Conservation (phyloP, 2,797 vertebrate species). For the Lateolabrax maculatus region DNA sequence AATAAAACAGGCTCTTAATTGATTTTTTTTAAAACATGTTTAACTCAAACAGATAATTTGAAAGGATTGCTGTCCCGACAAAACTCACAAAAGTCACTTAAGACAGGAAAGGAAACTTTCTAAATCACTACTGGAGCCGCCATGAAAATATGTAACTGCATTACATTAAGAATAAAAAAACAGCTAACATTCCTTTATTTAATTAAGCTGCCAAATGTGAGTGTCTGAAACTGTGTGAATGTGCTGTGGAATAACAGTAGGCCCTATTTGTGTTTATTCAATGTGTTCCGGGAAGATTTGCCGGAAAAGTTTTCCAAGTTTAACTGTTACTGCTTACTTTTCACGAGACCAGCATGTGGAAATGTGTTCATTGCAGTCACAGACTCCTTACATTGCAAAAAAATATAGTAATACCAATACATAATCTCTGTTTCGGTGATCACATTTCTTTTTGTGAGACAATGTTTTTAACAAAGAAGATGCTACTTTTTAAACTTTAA, state of each 20-base stretch:
- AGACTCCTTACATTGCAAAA: not conserved
- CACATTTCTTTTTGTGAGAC: not conserved
- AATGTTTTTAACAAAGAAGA: not conserved
- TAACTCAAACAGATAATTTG: not conserved
- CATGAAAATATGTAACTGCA: too few relatives aligned
- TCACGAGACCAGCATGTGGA: not conserved
- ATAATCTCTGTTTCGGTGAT: not conserved
- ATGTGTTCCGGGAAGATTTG: not conserved
- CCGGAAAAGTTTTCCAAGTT: not conserved
- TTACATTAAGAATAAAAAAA: too few relatives aligned
- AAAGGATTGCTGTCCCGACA: not conserved
- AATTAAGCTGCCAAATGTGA: conserved; percentile 3
- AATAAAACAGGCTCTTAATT: not conserved
- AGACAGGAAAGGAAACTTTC: not conserved
- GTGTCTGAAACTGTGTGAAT: conserved; percentile 11
- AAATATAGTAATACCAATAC: not conserved
- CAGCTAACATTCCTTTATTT: not conserved
- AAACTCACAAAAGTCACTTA: not conserved
- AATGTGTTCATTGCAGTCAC: not conserved
- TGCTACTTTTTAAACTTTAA: not conserved
- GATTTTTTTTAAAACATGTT: not conserved
- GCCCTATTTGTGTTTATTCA: conserved; percentile 23
- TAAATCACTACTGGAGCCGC: not conserved
- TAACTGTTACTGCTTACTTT: not conserved
- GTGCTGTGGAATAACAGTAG: not conserved